These are phyloP conservation scores for Sympetrum striolatum DNA, from an alignment of 2,888 invertebrate genomes.

Conservation along the genomic window DNA sequence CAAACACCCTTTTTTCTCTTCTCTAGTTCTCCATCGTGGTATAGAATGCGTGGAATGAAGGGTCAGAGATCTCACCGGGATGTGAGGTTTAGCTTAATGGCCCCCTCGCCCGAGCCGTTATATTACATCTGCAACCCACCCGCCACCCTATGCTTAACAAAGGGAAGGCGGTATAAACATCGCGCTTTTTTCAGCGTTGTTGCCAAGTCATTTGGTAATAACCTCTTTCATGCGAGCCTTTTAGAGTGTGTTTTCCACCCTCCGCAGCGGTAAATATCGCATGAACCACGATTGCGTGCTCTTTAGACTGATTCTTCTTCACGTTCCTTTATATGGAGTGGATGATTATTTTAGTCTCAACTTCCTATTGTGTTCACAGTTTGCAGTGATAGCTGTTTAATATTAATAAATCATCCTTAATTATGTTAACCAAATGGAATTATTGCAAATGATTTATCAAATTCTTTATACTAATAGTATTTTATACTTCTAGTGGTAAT, in stretches of 20 bases:
- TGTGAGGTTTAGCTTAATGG: constrained; percentile 34
- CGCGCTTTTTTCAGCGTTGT: constrained; percentile 13
- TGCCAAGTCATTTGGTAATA: constrained; percentile 34
- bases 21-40: neutral
- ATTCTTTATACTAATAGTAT: too few relatives aligned
- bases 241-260: constrained; percentile 3
- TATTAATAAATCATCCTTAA: too few relatives aligned
- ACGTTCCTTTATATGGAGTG: too few relatives aligned
- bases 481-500: too few relatives aligned
- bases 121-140: constrained; percentile 34
- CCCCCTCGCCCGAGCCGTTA: constrained; percentile 22
- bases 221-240: neutral
- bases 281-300: neutral
- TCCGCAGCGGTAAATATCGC: neutral
- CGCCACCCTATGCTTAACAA: neutral
- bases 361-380: too few relatives aligned
- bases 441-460: too few relatives aligned
- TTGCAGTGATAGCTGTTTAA: too few relatives aligned
- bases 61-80: constrained; percentile 41
- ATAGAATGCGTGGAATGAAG: constrained; percentile 36
- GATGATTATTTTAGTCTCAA: too few relatives aligned
- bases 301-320: neutral
- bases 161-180: constrained; percentile 17
- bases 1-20: constrained; percentile 23
- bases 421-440: too few relatives aligned